Percentiles rank a stretch among this genome's conserved stretches.
phyloP scores from a whole-genome alignment of 2,888 invertebrate genomes.

The Pachliopta kotzebuea region DNA sequence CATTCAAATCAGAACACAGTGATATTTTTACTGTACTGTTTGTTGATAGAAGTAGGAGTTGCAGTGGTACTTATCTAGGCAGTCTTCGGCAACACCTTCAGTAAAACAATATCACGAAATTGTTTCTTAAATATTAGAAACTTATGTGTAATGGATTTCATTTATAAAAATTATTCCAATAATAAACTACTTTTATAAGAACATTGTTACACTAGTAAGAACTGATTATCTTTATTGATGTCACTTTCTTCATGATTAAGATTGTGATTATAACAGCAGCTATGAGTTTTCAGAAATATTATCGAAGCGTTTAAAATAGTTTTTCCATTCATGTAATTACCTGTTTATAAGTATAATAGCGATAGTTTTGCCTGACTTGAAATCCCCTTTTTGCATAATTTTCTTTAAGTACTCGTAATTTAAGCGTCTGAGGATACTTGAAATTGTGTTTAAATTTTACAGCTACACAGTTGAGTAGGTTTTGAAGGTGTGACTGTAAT shows the following conservation, averaged over 20 bases:
- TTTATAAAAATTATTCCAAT: too few species aligned
- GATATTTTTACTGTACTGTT: too few species aligned
- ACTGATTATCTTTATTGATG: too few species aligned
- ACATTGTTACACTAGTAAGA: too few species aligned
- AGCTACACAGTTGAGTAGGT: conserved; percentile 5
- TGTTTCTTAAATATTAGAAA: too few species aligned
- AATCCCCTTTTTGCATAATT: conserved; percentile 16
- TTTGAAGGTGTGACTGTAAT: background rate
- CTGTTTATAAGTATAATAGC: background rate
- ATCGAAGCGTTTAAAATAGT: background rate
- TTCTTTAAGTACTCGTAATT: conserved; percentile 17
- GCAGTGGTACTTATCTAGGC: too few species aligned
- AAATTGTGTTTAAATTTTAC: conserved; percentile 12
- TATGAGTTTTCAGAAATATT: background rate
- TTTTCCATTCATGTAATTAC: background rate
- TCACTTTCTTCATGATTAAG: background rate
- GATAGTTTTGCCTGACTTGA: conserved; percentile 12
- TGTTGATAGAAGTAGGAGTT: too few species aligned
- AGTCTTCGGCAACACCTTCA: too few species aligned
- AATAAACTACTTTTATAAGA: too few species aligned
- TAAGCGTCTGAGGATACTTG: conserved; percentile 18
- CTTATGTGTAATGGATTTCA: too few species aligned
- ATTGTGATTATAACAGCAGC: background rate
- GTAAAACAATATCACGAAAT: too few species aligned
- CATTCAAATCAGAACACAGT: too few species aligned